phyloP scores from a whole-genome alignment of 2,888 invertebrate genomes.

The Drosophila picticornis region DNA sequence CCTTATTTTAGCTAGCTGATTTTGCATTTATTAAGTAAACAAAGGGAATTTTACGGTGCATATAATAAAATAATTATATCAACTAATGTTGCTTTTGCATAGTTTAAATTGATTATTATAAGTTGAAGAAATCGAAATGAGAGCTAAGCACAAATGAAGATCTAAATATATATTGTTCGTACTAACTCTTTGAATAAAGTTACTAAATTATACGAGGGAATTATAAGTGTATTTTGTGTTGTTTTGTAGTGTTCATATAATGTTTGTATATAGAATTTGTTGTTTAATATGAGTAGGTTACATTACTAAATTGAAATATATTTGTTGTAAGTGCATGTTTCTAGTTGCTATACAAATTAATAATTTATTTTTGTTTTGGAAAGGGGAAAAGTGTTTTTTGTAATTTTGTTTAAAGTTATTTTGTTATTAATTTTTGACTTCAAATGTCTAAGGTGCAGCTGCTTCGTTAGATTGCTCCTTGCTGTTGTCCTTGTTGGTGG shows the following conservation, averaged over 20 bases:
- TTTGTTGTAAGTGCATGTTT: conserved; percentile 36
- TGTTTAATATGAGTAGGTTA: conserved; percentile 38
- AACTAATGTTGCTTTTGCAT: conserved; percentile 46
- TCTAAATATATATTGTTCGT: conserved; percentile 51
- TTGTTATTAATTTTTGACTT: conserved; percentile 31
- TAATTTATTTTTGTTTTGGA: conserved; percentile 21
- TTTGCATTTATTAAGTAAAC: conserved; percentile 69
- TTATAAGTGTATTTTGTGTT: conserved; percentile 35
- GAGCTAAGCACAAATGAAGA: conserved; percentile 52
- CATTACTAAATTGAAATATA: conserved; percentile 64
- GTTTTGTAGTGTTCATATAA: conserved; percentile 36
- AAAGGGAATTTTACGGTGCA: conserved; percentile 62
- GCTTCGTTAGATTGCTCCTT: conserved; percentile 40
- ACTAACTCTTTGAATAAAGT: conserved; percentile 44
- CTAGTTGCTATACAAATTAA: conserved; percentile 60
- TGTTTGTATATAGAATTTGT: conserved; percentile 19
- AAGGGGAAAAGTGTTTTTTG: conserved; percentile 19
- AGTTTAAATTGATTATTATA: conserved; percentile 46
- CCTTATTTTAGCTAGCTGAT: conserved; percentile 46
- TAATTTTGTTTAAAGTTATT: conserved; percentile 5
- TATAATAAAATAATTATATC: conserved; percentile 51
- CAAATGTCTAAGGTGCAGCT: conserved; percentile 66
- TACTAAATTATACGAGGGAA: conserved; percentile 52
- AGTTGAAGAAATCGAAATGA: conserved; percentile 47
- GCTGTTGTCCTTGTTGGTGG: conserved; percentile 4